Conservation (phyloP, 35 echinoderm and acorn worm genomes). For the Anneissia japonica region DNA sequence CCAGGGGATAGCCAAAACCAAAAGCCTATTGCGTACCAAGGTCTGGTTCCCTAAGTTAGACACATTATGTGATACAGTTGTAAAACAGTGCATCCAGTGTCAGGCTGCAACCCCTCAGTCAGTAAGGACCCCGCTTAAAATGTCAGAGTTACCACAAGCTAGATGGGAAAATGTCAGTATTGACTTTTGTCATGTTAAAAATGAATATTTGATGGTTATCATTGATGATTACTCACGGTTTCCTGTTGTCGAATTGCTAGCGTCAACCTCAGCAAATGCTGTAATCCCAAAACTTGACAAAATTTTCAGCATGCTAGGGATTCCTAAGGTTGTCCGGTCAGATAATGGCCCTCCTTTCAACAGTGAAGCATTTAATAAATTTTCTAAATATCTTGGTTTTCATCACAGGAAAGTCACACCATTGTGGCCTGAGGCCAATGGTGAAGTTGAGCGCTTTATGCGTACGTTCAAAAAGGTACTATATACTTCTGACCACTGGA, state of each 20-base stretch:
- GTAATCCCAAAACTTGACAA: slow-evolving; percentile 33
- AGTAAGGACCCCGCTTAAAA: no score
- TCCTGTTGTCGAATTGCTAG: slow-evolving; percentile 25
- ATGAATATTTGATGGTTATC: not conserved
- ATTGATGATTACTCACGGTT: not conserved
- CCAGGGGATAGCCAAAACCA: no score
- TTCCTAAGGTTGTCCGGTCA: not conserved
- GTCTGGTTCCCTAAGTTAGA: no score
- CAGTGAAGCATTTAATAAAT: slow-evolving; percentile 39
- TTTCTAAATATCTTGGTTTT: slow-evolving; percentile 69
- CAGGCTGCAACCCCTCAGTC: no score
- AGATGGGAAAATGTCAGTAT: not conserved
- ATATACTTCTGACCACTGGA: slow-evolving; percentile 44
- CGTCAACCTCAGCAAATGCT: slow-evolving; percentile 4
- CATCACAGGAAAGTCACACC: slow-evolving; percentile 57
- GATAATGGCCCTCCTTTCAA: not conserved
- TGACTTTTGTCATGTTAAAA: not conserved
- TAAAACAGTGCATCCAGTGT: no score
- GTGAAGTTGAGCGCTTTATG: slow-evolving; percentile 73
- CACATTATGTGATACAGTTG: no score
- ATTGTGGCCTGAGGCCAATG: slow-evolving; percentile 74
- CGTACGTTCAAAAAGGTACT: slow-evolving; percentile 57
- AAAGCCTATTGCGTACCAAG: no score
- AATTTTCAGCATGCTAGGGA: slow-evolving; percentile 1
- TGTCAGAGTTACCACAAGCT: no score